Evolutionary conservation across 2,113 vertebrate genomes (phyloP), one percentile per base, ranked within the genome.

Genomic region (Ailuropoda melanoleuca): DNA sequence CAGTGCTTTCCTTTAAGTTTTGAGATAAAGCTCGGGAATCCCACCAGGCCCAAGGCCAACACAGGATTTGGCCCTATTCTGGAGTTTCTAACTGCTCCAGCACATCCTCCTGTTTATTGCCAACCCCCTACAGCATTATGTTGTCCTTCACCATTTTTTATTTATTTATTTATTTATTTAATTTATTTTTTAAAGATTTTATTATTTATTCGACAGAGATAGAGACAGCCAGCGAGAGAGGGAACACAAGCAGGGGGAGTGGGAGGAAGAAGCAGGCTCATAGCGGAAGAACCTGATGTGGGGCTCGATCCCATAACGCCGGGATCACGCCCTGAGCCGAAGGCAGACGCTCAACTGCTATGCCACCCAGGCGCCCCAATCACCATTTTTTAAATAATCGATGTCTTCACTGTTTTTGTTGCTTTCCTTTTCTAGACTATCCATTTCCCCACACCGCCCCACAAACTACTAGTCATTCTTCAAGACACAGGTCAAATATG

Each of bases 41-140:
- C 34, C 43, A 31, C 3, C 0, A 37, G 10, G 17, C 1, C 50
- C 70, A 43, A 0, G 15, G 6, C 12, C 1, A 19, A 39, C 8
- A 39, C 12, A 58, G 87, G 9, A 4, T 64, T 8, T 66, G 55
- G 26, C 46, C 46, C 2, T 3, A 1, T 17, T 23, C 4, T n/a
- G 14, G 21, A 19, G 43, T 29, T 43, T 43, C 8, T 24, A 46
- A 34, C 1, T 74, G 92, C 60, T 62, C 9, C 14, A 15, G 39
- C 1, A 34, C 4, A 46, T 39, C 13, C 26, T 50, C 12, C 37
- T n/a, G 6, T 6, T 19, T 68, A 8, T 0, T 6, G 15, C 8
- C 17, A 72, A 70, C 11, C 34, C 19, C 14, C 3, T 24, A 56
- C 1, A 93, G 46, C 23, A 31, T 60, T 43, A 18, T 26, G 23